Conservation (phyloP, 1,140 invertebrate genomes). For the Olivierus martensii region DNA sequence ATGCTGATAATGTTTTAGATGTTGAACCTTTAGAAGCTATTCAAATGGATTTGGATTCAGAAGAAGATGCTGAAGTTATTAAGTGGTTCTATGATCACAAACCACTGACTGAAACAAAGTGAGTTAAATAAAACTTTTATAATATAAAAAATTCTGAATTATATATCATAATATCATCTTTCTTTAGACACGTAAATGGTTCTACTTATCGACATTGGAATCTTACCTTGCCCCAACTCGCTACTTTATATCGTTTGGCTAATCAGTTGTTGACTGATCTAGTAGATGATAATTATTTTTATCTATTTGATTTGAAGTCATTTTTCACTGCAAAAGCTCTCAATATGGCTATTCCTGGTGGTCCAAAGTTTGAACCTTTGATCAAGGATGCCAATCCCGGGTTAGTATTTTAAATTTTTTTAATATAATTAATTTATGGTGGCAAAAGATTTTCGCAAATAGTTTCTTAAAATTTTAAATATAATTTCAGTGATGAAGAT, state of each 20-base stretch:
- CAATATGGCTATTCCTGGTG: constrained; percentile 99
- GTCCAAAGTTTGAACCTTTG: constrained; percentile 97
- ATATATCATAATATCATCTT: constrained; percentile 34
- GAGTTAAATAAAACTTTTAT: constrained; percentile 30
- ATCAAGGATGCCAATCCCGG: constrained; percentile 94
- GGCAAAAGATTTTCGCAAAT: neutral
- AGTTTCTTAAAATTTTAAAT: constrained; percentile 30
- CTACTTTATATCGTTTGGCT: constrained; percentile 89
- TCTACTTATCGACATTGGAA: constrained; percentile 95
- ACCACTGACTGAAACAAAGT: constrained; percentile 73
- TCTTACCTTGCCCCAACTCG: constrained; percentile 87
- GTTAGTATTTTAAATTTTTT: constrained; percentile 35
- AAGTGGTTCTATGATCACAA: constrained; percentile 99
- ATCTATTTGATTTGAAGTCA: constrained; percentile 96
- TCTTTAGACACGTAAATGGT: constrained; percentile 68
- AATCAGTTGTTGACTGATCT: constrained; percentile 98
- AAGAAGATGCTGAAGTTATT: constrained; percentile 47
- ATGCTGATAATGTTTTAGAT: constrained; percentile 97
- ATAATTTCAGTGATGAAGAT: constrained; percentile 68
- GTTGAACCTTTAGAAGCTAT: constrained; percentile 98
- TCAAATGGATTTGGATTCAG: constrained; percentile 92
- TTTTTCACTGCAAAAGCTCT: constrained; percentile 99
- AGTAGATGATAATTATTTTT: constrained; percentile 98
- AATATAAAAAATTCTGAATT: neutral
- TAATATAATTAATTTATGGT: neutral